Evolutionary conservation across 2,888 invertebrate genomes (phyloP), one percentile per base, ranked within the genome.

Genomic region (Drosophila rellima): DNA sequence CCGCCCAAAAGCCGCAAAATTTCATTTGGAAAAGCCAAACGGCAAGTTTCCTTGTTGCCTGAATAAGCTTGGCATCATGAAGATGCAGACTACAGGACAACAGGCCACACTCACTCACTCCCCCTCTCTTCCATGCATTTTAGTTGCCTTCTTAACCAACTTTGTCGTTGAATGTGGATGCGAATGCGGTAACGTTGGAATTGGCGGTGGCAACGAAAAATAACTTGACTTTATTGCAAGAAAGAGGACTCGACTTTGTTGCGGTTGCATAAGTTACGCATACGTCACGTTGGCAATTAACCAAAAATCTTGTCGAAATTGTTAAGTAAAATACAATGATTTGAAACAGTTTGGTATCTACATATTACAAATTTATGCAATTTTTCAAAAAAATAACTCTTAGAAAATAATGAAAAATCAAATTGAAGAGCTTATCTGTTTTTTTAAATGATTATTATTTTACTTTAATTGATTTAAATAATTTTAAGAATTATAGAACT

Each of bases 21-120:
- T 81, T 74, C 82, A 82, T 82, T 81, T 76, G 62, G 60, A 65
- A 71, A 76, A 73, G 76, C 72, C 82, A 78, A 77, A 59, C 61
- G 69, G 66, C 74, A 71, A 78, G 75, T 79, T 80, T 64, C 55
- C 74, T 56, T 54, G 68, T 56, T 54, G 61, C 40, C 52, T 48
- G 59, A 67, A 59, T 55, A 59, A 66, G 50, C 67, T 67, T 68
- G 48, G 63, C 55, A 56, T 55, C 44, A 52, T 17, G 64, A 70
- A 71, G 64, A 52, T 17, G 48, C 60, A 48, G 37, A 31, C 18
- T 33, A 31, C 31, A n/a, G 40, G 6, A 52, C 39, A 52, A 40
- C 29, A 51, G 26, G 42, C 31, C 4, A 15, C 10, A 31, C 2
- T 54, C 6, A n/a, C 52, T 17, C 48, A 8, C 3, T 42, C 18